These are phyloP conservation scores for Tetanocera ferruginea DNA, from an alignment of 2,888 invertebrate species.

Conservation along the genomic window DNA sequence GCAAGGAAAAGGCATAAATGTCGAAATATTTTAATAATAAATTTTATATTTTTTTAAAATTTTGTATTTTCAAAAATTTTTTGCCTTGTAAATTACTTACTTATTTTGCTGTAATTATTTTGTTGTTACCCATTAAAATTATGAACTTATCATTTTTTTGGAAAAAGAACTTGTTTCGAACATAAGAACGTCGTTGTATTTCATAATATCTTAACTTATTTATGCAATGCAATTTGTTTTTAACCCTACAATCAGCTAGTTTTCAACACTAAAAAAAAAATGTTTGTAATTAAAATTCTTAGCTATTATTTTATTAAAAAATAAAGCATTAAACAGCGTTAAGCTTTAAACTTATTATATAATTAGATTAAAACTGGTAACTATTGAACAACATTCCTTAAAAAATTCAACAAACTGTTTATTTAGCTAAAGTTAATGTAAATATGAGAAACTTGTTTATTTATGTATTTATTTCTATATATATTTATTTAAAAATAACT, in stretches of 20 bases:
- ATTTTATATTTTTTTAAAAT: too few species aligned
- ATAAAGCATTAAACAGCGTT: slow-evolving; percentile 45
- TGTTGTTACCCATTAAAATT: not conserved
- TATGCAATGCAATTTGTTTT: slow-evolving; percentile 67
- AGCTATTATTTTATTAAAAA: slow-evolving; percentile 23
- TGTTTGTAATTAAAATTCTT: slow-evolving; percentile 31
- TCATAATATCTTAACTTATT: slow-evolving; percentile 38
- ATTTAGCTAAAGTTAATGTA: slow-evolving; percentile 15
- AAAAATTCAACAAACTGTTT: slow-evolving; percentile 9
- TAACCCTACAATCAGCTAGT: slow-evolving; percentile 35
- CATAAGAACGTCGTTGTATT: not conserved
- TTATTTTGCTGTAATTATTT: not conserved
- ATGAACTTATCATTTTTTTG: not conserved
- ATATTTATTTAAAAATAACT: not conserved
- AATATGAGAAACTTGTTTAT: not conserved
- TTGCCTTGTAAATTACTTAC: too few species aligned
- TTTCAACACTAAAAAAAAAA: slow-evolving; percentile 38
- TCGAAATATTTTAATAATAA: too few species aligned
- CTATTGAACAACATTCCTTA: slow-evolving; percentile 54
- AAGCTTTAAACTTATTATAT: slow-evolving; percentile 42
- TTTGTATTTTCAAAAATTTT: too few species aligned
- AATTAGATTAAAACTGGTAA: slow-evolving; percentile 44
- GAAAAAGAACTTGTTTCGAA: slow-evolving; percentile 40
- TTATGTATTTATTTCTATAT: too few species aligned
- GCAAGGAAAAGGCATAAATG: too few species aligned